Conservation (phyloP, 2,888 invertebrate species). For the Gandaritis pyraliata region DNA sequence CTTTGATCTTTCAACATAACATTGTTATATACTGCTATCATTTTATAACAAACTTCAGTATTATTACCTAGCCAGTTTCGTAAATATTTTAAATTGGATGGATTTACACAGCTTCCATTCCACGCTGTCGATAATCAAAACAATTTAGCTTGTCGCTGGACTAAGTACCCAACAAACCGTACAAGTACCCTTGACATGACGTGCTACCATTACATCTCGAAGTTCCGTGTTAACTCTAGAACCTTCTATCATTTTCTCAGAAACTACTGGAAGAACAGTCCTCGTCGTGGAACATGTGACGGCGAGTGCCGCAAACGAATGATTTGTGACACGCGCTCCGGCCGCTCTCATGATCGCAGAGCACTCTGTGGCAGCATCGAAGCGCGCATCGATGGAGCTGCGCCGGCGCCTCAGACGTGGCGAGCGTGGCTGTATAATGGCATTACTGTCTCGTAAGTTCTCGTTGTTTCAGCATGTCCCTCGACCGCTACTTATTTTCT, state of each 20-base stretch:
- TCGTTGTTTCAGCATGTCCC: neutral
- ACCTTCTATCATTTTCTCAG: constrained; percentile 68
- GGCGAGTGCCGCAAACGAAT: constrained; percentile 93
- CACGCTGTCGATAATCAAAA: no score
- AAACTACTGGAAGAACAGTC: constrained; percentile 95
- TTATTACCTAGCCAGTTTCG: no score
- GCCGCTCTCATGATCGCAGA: constrained; percentile 93
- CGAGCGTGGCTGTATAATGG: constrained; percentile 95
- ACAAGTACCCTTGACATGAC: no score
- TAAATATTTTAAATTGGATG: no score
- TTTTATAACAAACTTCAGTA: neutral
- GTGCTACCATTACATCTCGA: no score
- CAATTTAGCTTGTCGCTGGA: no score
- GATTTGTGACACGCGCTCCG: constrained; percentile 94
- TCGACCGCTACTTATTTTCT: no score
- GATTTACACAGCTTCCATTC: no score
- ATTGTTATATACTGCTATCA: neutral
- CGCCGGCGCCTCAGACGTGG: constrained; percentile 89
- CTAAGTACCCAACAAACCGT: no score
- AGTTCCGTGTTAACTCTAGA: no score
- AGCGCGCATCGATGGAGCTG: constrained; percentile 91
- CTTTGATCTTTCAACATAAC: neutral
- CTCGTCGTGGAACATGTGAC: constrained; percentile 91
- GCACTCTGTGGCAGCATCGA: constrained; percentile 92
- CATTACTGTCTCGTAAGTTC: constrained; percentile 92